Conservation (phyloP, 1,140 invertebrate species). For the Aphaenogaster floridana region DNA sequence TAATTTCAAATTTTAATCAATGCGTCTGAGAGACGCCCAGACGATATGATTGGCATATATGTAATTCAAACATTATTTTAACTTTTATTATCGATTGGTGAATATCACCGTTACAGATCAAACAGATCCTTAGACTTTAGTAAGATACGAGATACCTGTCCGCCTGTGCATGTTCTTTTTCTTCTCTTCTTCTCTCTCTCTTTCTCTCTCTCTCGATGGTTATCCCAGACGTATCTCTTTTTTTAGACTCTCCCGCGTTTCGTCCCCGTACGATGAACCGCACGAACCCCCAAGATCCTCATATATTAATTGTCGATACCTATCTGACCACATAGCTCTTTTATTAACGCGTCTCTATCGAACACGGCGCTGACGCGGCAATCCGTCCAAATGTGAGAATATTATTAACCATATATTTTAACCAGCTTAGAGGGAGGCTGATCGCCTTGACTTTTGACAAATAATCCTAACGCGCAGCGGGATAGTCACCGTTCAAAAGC, state of each 20-base stretch:
- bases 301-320: slow-evolving; percentile 81
- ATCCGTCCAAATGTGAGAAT: slow-evolving; percentile 82
- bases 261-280: slow-evolving; percentile 49
- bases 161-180: neutral
- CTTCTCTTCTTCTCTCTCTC: neutral
- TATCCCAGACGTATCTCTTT: slow-evolving; percentile 63
- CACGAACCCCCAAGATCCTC: slow-evolving; percentile 56
- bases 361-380: slow-evolving; percentile 72
- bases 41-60: slow-evolving; percentile 40
- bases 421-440: slow-evolving; percentile 70
- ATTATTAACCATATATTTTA: slow-evolving; percentile 79
- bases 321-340: slow-evolving; percentile 70
- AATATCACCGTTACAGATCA: neutral
- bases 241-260: slow-evolving; percentile 9
- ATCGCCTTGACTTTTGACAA: slow-evolving; percentile 79
- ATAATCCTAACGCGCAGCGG: slow-evolving; percentile 77
- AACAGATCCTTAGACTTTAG: neutral
- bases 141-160: slow-evolving; percentile 35
- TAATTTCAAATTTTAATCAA: slow-evolving; percentile 45
- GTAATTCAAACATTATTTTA: slow-evolving; percentile 31
- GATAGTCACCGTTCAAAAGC: slow-evolving; percentile 70
- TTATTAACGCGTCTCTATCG: slow-evolving; percentile 72
- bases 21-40: slow-evolving; percentile 33
- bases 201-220: slow-evolving; percentile 58
- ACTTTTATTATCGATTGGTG: slow-evolving; percentile 38